Base-by-base conservation (phyloP, 1,140 invertebrate species). In the Phymastichus coffea region DNA sequence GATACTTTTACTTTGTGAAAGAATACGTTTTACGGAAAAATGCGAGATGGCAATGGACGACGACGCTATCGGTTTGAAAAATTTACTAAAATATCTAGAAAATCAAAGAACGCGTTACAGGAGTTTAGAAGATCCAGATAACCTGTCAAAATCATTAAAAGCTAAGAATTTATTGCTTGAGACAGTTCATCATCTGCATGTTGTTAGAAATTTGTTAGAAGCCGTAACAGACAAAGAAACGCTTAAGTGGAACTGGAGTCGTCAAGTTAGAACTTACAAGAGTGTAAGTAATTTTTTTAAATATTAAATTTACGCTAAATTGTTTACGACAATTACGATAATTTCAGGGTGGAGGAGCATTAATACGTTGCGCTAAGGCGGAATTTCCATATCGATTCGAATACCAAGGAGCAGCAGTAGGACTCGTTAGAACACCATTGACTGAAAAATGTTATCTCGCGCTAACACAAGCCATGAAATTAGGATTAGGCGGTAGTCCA, bases 401-500 rank as follows among this genome's bases (percentile, higher is more conserved):
- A 77, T 99, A 99, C 78, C 91, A 99, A 71, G 97, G 97, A 17
- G 77, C 81, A 0, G 92, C 94, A 79, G 86, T 88, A 37, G 86
- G 89, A 40, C 82, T 99, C 52, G 96, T 98, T 0, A 88, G 95
- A 70, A 98, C 96, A 0, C 88, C 92, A 17, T 81, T 98, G 15
- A 97, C 95, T 2, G 95, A 98, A 74, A 93, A 95, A 72, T 98
- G 96, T 75, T 99, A 96, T 79, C 82, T 98, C 17, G 96, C 95
- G 20, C 80, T 98, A 28, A 97, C 93, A 15, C 95, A 98, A 84
- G 93, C 94, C 4, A 90, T 99, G 87, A 87, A 92, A 71, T 88
- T 99, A 77, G 97, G 97, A 4, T 83, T 99, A 44, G 96, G 97
- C 55, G 97, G 97, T 10, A 99, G 99, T 83, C 97, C 97, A 0